Evolutionary conservation across 1,140 invertebrate genomes (phyloP).

Genomic region (Thaumetopoea pityocampa): DNA sequence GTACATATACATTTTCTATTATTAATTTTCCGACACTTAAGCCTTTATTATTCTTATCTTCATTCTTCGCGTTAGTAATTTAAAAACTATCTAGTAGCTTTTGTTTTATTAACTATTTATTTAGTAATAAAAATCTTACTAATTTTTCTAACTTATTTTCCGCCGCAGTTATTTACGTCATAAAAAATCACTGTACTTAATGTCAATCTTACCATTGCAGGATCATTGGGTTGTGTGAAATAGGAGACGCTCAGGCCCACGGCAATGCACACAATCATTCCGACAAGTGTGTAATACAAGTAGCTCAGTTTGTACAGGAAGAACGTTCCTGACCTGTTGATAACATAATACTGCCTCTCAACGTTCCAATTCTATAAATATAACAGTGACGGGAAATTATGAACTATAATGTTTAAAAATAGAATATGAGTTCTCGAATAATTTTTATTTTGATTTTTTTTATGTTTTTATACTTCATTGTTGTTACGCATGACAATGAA

Average conservation of each 20-base stretch:
- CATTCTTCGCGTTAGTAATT: too few species aligned
- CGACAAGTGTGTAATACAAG: slow-evolving; percentile 82
- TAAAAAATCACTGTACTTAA: slow-evolving; percentile 1
- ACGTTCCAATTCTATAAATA: slow-evolving; percentile 18
- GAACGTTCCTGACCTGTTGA: slow-evolving; percentile 75
- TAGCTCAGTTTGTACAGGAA: slow-evolving; percentile 81
- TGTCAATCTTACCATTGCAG: slow-evolving; percentile 68
- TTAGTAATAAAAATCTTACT: too few species aligned
- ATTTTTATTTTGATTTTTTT: too few species aligned
- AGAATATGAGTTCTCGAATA: neutral
- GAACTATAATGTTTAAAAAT: neutral
- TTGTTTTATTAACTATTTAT: too few species aligned
- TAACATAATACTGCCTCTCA: neutral
- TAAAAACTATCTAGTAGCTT: too few species aligned
- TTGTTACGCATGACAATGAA: too few species aligned
- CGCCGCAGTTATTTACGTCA: neutral
- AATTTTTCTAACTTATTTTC: neutral
- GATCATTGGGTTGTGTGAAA: slow-evolving; percentile 79
- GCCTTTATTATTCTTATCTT: too few species aligned
- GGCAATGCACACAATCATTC: slow-evolving; percentile 79
- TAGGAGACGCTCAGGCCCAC: slow-evolving; percentile 84
- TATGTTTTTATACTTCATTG: too few species aligned
- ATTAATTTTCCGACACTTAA: too few species aligned
- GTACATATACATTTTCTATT: too few species aligned
- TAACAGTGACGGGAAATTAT: neutral